phyloP scores from a whole-genome alignment of 1,140 invertebrate species.

The Choristoneura fumiferana region DNA sequence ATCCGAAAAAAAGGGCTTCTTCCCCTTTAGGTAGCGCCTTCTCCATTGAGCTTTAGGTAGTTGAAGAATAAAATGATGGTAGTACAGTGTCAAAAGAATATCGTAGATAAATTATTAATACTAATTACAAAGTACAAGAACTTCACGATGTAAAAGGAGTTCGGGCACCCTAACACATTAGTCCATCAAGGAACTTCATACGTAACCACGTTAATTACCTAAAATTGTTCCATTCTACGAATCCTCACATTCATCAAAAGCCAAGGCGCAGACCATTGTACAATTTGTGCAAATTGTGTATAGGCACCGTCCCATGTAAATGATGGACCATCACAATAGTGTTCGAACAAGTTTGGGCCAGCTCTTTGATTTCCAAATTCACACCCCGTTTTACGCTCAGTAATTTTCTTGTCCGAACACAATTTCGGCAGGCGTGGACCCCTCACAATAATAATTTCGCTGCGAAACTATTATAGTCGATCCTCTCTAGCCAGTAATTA shows the following conservation, averaged over 20 bases:
- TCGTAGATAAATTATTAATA: too few species aligned
- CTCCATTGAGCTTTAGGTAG: too few species aligned
- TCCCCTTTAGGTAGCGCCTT: too few species aligned
- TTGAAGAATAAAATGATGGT: too few species aligned
- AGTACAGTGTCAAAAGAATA: too few species aligned
- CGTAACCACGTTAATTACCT: conserved; percentile 10
- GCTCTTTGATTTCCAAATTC: conserved; percentile 72
- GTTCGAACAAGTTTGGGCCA: conserved; percentile 53
- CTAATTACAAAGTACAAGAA: too few species aligned
- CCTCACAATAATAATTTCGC: conserved; percentile 74
- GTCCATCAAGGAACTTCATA: neutral
- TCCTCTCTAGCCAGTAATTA: conserved; percentile 71
- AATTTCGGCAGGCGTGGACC: conserved; percentile 59
- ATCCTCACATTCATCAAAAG: conserved; percentile 19
- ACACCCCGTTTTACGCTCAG: conserved; percentile 75
- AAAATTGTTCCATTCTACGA: conserved; percentile 14
- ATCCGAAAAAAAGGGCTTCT: too few species aligned
- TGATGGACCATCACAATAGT: conserved; percentile 60
- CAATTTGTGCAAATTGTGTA: conserved; percentile 49
- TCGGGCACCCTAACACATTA: neutral
- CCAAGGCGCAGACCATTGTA: conserved; percentile 20
- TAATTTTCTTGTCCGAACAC: conserved; percentile 78
- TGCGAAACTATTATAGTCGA: conserved; percentile 74
- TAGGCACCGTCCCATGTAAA: conserved; percentile 63
- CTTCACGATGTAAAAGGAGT: too few species aligned